Evolutionary conservation across 2,113 vertebrate species (phyloP).

Genomic region (Serilophus lunatus): DNA sequence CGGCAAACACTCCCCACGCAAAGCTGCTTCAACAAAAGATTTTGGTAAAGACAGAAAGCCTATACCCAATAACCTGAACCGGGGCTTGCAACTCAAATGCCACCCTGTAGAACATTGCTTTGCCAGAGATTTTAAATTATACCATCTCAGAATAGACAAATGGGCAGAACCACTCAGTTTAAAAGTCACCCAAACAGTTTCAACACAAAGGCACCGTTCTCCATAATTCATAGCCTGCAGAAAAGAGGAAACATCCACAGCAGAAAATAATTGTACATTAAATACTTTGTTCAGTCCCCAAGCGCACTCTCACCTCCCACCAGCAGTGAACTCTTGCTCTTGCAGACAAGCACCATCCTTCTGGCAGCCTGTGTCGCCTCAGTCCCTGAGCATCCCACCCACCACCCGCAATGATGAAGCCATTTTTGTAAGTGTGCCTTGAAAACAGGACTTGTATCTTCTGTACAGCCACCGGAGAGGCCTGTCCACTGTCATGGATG

Average conservation of each 20-base stretch:
- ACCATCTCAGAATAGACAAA: background rate
- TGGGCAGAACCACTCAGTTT: background rate
- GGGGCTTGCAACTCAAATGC: background rate
- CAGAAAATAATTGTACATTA: background rate
- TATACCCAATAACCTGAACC: background rate
- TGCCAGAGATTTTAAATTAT: background rate
- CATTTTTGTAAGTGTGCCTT: background rate
- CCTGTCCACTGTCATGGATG: background rate
- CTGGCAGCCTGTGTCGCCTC: background rate
- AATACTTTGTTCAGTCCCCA: background rate
- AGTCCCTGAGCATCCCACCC: background rate
- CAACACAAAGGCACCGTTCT: background rate
- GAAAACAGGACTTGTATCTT: background rate
- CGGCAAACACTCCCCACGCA: background rate
- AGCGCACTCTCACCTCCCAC: background rate
- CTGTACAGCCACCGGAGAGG: background rate
- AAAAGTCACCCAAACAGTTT: background rate
- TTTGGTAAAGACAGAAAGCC: background rate
- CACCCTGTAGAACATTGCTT: background rate
- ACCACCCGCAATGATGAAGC: background rate
- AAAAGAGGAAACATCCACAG: background rate
- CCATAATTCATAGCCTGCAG: background rate
- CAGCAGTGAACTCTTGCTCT: background rate
- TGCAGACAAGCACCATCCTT: background rate
- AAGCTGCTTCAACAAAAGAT: background rate